These are phyloP conservation scores for Pectinophora gossypiella DNA, from an alignment of 1,140 invertebrate species.

Conservation along the genomic window DNA sequence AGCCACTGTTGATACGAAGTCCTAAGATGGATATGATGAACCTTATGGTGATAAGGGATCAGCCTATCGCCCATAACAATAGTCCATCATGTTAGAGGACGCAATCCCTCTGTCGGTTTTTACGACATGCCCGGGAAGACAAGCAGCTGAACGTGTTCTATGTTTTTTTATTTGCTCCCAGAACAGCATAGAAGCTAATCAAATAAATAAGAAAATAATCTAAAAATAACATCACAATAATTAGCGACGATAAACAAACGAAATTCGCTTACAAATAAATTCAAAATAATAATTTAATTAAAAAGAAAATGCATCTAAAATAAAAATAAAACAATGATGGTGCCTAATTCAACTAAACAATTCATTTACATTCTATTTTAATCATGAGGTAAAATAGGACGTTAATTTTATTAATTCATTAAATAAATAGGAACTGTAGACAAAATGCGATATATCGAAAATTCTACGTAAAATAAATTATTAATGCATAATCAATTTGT, in stretches of 20 bases:
- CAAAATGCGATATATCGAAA: neutral
- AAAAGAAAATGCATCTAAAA: neutral
- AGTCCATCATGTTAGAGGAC: too few species aligned
- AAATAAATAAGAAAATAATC: too few species aligned
- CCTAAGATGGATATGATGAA: too few species aligned
- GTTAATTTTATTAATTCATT: neutral
- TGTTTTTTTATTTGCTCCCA: too few species aligned
- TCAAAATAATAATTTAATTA: neutral
- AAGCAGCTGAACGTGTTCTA: too few species aligned
- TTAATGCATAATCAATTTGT: too few species aligned
- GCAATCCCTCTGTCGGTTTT: too few species aligned
- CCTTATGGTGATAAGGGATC: too few species aligned
- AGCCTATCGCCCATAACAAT: too few species aligned
- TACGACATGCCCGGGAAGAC: too few species aligned
- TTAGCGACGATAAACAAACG: slow-evolving; percentile 4
- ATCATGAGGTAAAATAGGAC: neutral
- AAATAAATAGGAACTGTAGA: neutral
- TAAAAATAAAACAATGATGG: neutral
- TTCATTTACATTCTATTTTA: neutral
- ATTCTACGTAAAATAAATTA: neutral
- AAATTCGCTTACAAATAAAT: neutral
- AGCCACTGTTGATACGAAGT: too few species aligned
- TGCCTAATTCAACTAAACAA: neutral
- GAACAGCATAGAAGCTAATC: too few species aligned
- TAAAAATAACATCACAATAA: slow-evolving; percentile 65